A percentile compares a stretch with the other conserved stretches of the same genome.
These are phyloP conservation scores for Polyergus mexicanus DNA, from an alignment of 1,140 invertebrate species.

Conservation along the genomic window DNA sequence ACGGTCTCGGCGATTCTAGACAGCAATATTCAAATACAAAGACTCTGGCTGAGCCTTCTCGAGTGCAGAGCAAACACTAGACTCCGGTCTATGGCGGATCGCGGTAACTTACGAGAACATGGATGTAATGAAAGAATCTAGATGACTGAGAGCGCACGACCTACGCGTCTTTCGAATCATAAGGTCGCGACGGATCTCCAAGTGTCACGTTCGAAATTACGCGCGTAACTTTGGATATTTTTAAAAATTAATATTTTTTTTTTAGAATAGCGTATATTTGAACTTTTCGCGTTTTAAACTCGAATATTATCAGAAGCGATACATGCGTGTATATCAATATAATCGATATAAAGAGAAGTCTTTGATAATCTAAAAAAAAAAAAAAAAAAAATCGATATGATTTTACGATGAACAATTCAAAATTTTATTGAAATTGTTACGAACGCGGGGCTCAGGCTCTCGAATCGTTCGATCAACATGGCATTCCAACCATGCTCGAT, in stretches of 20 bases:
- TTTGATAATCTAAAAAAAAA: not conserved
- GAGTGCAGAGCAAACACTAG: conserved; percentile 56
- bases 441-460: not conserved
- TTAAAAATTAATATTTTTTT: conserved; percentile 16
- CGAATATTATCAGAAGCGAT: not conserved
- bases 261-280: not conserved
- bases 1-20: conserved; percentile 23
- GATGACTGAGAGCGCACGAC: not conserved
- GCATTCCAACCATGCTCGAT: conserved; percentile 19
- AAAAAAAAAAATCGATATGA: not conserved
- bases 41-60: conserved; percentile 33
- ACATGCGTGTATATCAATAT: not conserved
- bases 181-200: not conserved
- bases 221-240: too few relatives aligned
- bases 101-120: conserved; percentile 31
- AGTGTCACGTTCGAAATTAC: not conserved
- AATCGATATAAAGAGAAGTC: not conserved
- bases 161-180: not conserved
- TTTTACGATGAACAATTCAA: conserved; percentile 32
- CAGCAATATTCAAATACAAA: conserved; percentile 66
- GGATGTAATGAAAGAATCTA: conserved; percentile 51
- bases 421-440: conserved; percentile 49
- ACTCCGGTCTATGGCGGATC: conserved; percentile 27
- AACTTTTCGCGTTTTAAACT: not conserved
- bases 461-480: conserved; percentile 21